Percentiles rank a stretch among this genome's conserved stretches.
These are phyloP conservation scores for Anaspis maculata DNA, from an alignment of 2,888 invertebrate species.

Conservation along the genomic window DNA sequence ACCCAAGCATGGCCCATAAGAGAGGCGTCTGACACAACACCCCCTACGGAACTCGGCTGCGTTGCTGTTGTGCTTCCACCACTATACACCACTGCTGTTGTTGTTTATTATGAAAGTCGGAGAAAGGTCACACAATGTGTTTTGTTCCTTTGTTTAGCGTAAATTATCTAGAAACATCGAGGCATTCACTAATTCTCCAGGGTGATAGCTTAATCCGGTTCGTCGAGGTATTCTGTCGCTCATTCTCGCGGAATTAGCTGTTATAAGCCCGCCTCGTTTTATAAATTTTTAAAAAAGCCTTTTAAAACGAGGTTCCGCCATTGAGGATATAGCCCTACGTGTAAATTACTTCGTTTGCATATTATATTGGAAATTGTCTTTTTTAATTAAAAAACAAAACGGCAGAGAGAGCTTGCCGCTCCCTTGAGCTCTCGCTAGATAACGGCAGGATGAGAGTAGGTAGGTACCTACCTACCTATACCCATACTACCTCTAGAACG, in stretches of 20 bases:
- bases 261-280: slow-evolving; percentile 22
- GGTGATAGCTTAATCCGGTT: slow-evolving; percentile 29
- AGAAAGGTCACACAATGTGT: slow-evolving; percentile 13
- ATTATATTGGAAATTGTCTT: slow-evolving; percentile 24
- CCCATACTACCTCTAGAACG: too few species aligned
- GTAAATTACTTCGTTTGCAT: slow-evolving; percentile 28
- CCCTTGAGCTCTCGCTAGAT: too few species aligned
- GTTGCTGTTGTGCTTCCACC: too few species aligned
- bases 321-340: slow-evolving; percentile 20
- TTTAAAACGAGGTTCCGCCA: slow-evolving; percentile 21
- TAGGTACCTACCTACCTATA: too few species aligned
- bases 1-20: too few species aligned
- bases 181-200: slow-evolving; percentile 27
- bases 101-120: neutral
- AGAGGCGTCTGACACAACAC: too few species aligned
- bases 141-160: slow-evolving; percentile 26
- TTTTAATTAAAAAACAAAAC: slow-evolving; percentile 21
- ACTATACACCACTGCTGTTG: too few species aligned
- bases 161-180: slow-evolving; percentile 28
- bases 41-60: too few species aligned
- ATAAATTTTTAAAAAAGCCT: slow-evolving; percentile 27
- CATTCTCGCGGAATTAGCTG: slow-evolving; percentile 25
- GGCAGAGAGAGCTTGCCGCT: too few species aligned
- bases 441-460: too few species aligned
- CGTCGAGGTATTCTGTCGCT: slow-evolving; percentile 26